These are phyloP conservation scores for Phycodurus eques DNA, from an alignment of 2,113 vertebrate species.

Conservation along the genomic window DNA sequence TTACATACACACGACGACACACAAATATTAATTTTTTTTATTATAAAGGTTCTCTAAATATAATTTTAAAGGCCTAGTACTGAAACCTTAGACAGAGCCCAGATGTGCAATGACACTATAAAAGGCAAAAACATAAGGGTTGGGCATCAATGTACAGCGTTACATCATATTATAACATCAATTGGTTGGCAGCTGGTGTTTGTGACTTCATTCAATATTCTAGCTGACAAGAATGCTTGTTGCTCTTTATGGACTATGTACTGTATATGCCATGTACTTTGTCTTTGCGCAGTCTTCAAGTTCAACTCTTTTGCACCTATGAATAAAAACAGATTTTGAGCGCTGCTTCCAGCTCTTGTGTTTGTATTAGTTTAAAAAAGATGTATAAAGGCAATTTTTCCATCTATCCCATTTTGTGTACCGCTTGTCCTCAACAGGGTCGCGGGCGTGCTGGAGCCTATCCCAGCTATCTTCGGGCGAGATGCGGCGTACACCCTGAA, in stretches of 20 bases:
- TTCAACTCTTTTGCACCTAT: neutral
- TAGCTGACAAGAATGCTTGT: neutral
- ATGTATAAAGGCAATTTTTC: no score
- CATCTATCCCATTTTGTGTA: no score
- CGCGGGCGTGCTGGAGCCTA: no score
- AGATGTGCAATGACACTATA: slow-evolving; percentile 31
- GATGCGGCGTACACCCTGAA: no score
- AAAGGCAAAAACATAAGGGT: slow-evolving; percentile 46
- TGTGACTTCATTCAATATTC: slow-evolving; percentile 11
- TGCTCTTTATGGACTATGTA: neutral
- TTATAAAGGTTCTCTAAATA: slow-evolving; percentile 58
- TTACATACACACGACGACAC: neutral
- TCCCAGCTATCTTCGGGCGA: no score
- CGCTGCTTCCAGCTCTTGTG: neutral
- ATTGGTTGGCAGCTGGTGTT: slow-evolving; percentile 60
- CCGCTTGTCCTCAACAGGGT: no score
- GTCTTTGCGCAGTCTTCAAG: neutral
- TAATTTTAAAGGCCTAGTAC: slow-evolving; percentile 47
- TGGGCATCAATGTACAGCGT: slow-evolving; percentile 39
- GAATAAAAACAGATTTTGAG: neutral
- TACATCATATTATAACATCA: slow-evolving; percentile 34
- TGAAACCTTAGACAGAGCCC: slow-evolving; percentile 23
- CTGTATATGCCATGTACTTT: neutral
- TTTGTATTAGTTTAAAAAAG: neutral
- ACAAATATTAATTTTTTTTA: slow-evolving; percentile 41